Evolutionary conservation across 2,888 invertebrate species (phyloP).

Genomic region (Lithophane socia): DNA sequence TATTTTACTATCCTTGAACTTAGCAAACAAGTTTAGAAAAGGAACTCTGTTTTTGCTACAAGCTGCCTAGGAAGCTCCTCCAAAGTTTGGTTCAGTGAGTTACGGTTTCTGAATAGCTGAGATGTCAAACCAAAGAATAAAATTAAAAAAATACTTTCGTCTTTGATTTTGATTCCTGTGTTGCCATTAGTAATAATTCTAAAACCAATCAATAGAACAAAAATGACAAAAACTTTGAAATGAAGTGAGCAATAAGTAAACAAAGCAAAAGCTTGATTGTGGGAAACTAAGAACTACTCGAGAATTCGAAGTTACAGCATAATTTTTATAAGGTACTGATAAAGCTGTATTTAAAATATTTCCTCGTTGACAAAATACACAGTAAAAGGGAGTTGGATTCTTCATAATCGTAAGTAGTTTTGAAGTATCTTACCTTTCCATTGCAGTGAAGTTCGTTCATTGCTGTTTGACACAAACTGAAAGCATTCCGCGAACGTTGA

Average conservation of each 20-base stretch:
- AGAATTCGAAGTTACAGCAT: not conserved
- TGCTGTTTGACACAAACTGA: slow-evolving; percentile 56
- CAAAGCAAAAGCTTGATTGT: not conserved
- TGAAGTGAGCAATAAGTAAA: slow-evolving; percentile 50
- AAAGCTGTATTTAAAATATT: slow-evolving; percentile 1
- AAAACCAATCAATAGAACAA: slow-evolving; percentile 32
- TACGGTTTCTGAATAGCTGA: not conserved
- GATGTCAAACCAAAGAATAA: not conserved
- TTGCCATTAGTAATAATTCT: slow-evolving; percentile 36
- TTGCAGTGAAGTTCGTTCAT: slow-evolving; percentile 56
- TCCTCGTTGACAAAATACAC: not conserved
- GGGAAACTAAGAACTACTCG: not conserved
- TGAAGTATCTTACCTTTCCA: slow-evolving; percentile 20
- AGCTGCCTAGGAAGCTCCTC: not conserved
- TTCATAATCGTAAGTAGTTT: slow-evolving; percentile 42
- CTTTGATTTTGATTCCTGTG: slow-evolving; percentile 24
- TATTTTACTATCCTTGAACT: not conserved
- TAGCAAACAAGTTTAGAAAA: not conserved
- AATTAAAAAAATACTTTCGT: not conserved
- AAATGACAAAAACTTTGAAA: not conserved
- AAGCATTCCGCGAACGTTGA: slow-evolving; percentile 50
- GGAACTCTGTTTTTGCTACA: not conserved
- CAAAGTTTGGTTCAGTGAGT: not conserved
- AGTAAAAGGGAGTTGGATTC: not conserved
- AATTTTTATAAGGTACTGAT: not conserved